Percentiles rank a stretch among this genome's conserved stretches.
These are phyloP conservation scores for Caerostris darwini DNA, from an alignment of 1,140 invertebrate genomes.

Conservation along the genomic window DNA sequence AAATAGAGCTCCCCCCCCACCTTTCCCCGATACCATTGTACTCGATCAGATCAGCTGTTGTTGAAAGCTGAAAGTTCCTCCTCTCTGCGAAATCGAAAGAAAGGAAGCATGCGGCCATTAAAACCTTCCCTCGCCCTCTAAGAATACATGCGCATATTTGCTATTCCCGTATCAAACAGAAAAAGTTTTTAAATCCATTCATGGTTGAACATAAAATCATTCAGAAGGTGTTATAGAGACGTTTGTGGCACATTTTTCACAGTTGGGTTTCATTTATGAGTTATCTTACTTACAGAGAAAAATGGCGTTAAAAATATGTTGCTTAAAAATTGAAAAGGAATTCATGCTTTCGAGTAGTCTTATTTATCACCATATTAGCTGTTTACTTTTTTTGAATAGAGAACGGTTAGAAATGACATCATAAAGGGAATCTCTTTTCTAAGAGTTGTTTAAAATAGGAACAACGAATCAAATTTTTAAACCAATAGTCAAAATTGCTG, in stretches of 20 bases:
- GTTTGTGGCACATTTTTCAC: not conserved
- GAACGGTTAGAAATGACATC: no score
- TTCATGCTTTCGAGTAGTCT: no score
- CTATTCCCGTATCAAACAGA: not conserved
- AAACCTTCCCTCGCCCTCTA: not conserved
- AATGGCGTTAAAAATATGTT: no score
- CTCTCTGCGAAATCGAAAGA: not conserved
- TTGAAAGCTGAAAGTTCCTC: not conserved
- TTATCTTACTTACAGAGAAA: no score
- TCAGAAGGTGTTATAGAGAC: not conserved
- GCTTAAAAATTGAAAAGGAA: no score
- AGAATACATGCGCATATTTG: not conserved
- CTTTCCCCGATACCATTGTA: not conserved
- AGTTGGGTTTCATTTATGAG: no score
- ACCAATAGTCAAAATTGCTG: no score
- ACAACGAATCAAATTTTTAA: no score
- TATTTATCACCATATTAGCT: no score
- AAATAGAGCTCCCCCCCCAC: not conserved
- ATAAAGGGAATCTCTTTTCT: no score
- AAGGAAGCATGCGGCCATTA: not conserved
- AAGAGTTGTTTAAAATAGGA: no score
- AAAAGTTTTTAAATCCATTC: not conserved
- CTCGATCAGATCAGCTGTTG: not conserved
- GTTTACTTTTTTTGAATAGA: no score
- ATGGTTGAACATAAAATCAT: not conserved